These are phyloP conservation scores for Corythornis madagascariensis DNA, from an alignment of 2,113 vertebrate species.

Conservation along the genomic window DNA sequence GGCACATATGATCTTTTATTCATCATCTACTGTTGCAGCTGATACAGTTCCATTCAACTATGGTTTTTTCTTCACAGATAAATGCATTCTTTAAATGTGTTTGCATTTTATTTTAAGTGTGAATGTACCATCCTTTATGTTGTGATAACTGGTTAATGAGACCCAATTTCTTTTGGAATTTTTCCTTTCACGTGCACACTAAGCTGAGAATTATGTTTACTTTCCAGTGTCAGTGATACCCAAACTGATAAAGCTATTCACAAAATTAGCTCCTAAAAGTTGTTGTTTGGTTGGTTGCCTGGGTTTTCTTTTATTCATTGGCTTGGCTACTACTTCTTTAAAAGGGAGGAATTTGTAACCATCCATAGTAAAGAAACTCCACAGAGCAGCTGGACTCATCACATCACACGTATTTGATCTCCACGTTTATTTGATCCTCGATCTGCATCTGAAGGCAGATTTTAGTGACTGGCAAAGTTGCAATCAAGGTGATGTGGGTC, in stretches of 20 bases:
- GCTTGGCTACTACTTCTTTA: neutral
- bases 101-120: neutral
- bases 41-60: neutral
- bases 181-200: neutral
- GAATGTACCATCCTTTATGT: neutral
- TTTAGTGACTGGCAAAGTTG: accelerated
- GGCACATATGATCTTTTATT: slow-evolving; percentile 13
- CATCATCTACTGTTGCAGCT: neutral
- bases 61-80: neutral
- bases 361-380: neutral
- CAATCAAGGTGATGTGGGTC: accelerated
- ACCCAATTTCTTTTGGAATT: neutral
- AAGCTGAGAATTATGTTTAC: neutral
- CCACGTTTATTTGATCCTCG: neutral
- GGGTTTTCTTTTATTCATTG: neutral
- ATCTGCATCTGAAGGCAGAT: neutral
- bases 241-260: neutral
- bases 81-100: neutral
- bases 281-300: neutral
- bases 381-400: neutral
- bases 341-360: neutral
- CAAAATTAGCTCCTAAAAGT: neutral
- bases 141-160: slow-evolving; percentile 3
- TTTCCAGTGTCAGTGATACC: neutral
- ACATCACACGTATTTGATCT: neutral